These are phyloP conservation scores for Drosophila willistoni DNA, from an alignment of 1,140 invertebrate species.

Conservation along the genomic window DNA sequence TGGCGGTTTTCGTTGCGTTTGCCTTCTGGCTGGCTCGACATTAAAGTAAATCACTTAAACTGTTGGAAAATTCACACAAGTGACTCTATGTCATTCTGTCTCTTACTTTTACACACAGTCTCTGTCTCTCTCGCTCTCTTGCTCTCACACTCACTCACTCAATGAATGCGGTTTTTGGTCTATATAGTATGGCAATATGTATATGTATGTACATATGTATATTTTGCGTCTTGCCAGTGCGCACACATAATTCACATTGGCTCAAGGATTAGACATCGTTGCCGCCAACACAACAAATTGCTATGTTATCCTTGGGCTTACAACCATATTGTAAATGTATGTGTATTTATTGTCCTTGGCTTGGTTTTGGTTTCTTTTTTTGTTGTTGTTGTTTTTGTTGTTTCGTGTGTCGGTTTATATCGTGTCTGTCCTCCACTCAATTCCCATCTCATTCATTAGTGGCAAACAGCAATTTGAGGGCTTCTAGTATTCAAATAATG, in stretches of 20 bases:
- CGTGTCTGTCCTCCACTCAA: constrained; percentile 7
- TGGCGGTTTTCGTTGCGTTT: neutral
- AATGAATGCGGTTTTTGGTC: neutral
- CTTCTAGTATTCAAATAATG: constrained; percentile 11
- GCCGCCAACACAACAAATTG: constrained; percentile 53
- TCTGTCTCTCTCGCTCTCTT: no score
- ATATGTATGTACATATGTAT: neutral
- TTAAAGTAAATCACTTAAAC: constrained; percentile 75
- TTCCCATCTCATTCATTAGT: constrained; percentile 20
- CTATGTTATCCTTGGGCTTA: constrained; percentile 58
- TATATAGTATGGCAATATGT: neutral
- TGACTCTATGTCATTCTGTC: constrained; percentile 8
- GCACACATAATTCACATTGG: constrained; percentile 66
- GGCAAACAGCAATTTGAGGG: constrained; percentile 12
- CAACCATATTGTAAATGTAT: constrained; percentile 25
- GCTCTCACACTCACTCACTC: neutral
- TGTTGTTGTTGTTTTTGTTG: neutral
- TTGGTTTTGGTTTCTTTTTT: neutral
- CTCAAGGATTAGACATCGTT: constrained; percentile 68
- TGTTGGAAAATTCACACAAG: constrained; percentile 45
- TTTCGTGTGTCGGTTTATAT: no score
- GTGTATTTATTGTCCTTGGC: constrained; percentile 15
- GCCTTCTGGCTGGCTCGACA: constrained; percentile 20
- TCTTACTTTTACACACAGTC: neutral
- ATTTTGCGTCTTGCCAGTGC: constrained; percentile 37